Conservation (phyloP, 2,113 vertebrate species). For the Eulemur macaco region DNA sequence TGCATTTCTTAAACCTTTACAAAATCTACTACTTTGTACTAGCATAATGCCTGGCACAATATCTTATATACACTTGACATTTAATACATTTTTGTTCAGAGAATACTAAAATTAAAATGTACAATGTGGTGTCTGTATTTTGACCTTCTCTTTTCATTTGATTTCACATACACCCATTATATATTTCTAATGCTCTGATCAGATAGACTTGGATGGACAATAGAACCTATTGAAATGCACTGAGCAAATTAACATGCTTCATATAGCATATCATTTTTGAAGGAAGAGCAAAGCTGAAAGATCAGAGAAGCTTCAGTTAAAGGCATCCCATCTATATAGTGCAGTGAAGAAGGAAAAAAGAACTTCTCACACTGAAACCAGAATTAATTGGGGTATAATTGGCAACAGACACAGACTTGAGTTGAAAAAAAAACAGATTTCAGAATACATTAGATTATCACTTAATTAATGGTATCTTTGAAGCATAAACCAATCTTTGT, state of each 20-base stretch:
- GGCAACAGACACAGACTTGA: constrained; percentile 71
- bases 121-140: neutral
- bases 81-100: constrained; percentile 2
- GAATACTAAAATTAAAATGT: constrained; percentile 21
- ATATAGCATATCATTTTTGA: constrained; percentile 52
- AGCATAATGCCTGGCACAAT: neutral
- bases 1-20: neutral
- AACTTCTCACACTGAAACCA: constrained; percentile 70
- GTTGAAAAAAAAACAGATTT: constrained; percentile 72
- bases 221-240: constrained; percentile 37
- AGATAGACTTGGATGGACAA: constrained; percentile 36
- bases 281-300: constrained; percentile 40
- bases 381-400: constrained; percentile 77
- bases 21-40: neutral
- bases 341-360: neutral
- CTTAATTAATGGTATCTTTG: constrained; percentile 78
- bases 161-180: neutral
- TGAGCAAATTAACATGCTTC: constrained; percentile 10
- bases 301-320: neutral
- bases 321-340: neutral
- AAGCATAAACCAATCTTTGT: constrained; percentile 72
- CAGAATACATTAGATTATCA: constrained; percentile 74
- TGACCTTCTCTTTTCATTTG: constrained; percentile 40
- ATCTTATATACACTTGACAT: neutral
- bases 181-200: constrained; percentile 21